Conservation (phyloP, 2,888 invertebrate genomes). For the Dimorphilus gyrociliatus region DNA sequence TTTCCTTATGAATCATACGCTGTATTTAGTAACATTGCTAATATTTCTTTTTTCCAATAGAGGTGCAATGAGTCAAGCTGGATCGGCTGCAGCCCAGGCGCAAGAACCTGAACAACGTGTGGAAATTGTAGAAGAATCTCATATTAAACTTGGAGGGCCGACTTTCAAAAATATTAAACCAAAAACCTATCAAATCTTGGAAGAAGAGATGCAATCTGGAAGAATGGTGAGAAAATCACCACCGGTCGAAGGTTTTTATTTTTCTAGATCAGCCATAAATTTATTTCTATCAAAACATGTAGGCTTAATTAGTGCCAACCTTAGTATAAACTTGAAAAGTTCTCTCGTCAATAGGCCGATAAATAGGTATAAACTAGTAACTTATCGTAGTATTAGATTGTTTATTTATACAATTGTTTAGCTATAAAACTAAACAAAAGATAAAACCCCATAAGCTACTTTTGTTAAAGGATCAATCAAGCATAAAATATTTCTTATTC, state of each 20-base stretch:
- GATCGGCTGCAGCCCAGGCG: background rate
- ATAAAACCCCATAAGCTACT: slow-evolving; percentile 1
- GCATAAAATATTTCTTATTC: background rate
- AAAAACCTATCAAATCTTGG: slow-evolving; percentile 30
- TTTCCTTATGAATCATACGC: background rate
- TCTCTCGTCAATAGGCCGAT: too few relatives aligned
- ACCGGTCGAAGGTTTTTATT: too few relatives aligned
- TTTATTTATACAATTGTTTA: too few relatives aligned
- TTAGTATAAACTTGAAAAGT: too few relatives aligned
- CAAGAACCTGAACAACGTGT: slow-evolving; percentile 8
- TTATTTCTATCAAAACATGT: too few relatives aligned
- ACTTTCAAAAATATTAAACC: slow-evolving; percentile 28
- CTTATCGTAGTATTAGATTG: too few relatives aligned
- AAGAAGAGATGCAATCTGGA: slow-evolving; percentile 22
- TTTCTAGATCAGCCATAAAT: too few relatives aligned
- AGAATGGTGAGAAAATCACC: too few relatives aligned
- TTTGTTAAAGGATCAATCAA: too few relatives aligned
- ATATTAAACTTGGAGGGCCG: slow-evolving; percentile 18
- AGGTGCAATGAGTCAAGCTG: slow-evolving; percentile 2
- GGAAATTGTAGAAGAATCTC: slow-evolving; percentile 16
- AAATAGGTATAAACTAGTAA: too few relatives aligned
- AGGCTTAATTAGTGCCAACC: too few relatives aligned
- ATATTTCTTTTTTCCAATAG: slow-evolving; percentile 1
- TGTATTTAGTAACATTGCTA: too few relatives aligned
- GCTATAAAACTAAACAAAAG: slow-evolving; percentile 4